Evolutionary conservation across 2,797 vertebrate species (phyloP), one percentile per base, ranked within the genome.

Genomic region (Sebastes oblongus): DNA sequence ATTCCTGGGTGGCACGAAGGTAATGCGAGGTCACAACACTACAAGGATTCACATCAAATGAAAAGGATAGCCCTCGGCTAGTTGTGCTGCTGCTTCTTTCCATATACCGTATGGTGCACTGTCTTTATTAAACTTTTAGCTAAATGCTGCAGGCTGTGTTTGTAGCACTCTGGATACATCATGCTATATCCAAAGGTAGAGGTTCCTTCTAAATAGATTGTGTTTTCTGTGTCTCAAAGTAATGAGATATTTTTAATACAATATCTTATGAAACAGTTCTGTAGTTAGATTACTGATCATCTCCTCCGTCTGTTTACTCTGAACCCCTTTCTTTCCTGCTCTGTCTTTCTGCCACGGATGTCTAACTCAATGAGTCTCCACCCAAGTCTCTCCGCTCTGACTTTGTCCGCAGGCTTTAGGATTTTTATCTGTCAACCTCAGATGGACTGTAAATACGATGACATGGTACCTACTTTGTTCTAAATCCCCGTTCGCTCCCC

Each of bases 381-480:
- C 16, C 61, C 42, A 80, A 79, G 88, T 84, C 77, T 82, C 83
- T 74, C 58, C 9, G 46, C 66, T 72, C 64, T 30, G 66, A 77
- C 82, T 87, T 64, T 91, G 80, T 86, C 85, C 4, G 2, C 64
- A 61, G 85, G 82, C 81, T 34, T 55, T 9, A 27, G 16, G 70
- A 34, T 71, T 72, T 85, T 72, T 74, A 64, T 42, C 72, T 55
- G 66, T 86, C 78, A 77, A 64, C 85, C 82, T 84, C 83, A 77
- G 82, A 82, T 66, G 84, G 80, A 81, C 77, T 78, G 67, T 86
- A 85, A 89, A 93, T 83, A 85, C 72, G 42, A 88, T 81, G 75
- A 85, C 85, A 90, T 24, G 74, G 75, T 78, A 34, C 74, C 70
- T 83, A 82, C 87, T 91, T 92, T 87, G 77, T 70, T 87, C 64